Base-by-base conservation (phyloP, 2,113 vertebrate genomes). In the Pollachius pollachius region DNA sequence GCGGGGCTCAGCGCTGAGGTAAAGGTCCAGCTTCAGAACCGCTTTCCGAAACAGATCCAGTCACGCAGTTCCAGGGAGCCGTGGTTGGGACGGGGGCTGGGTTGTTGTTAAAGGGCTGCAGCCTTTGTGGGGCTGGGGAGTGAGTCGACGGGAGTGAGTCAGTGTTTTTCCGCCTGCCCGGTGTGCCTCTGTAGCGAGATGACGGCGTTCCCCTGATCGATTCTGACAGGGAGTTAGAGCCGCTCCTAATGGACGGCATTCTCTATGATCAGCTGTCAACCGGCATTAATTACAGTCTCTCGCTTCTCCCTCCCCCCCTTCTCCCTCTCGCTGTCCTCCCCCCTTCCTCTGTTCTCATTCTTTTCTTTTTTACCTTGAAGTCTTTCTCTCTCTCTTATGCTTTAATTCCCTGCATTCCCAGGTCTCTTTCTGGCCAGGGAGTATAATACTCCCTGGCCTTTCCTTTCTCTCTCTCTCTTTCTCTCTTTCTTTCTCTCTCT, bases 141-240 rank as follows among this genome's bases (percentile, higher is more conserved):
- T 30, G 30, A 30, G 30, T 6, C 30, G 30, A 30, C 30, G 76
- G 70, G 71, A 68, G 74, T 73, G 78, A 60, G 71, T 81, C 83
- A 84, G 85, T 84, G 81, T 79, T 81, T 78, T 80, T 84, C 77
- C 85, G 85, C 78, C 78, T 74, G 80, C 80, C 73, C 73, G 68
- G 84, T 89, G 87, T 79, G 87, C 85, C 85, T 92, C 88, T 90
- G 88, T 77, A 78, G 71, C 23, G 41, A 88, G 89, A 90, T 90
- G 88, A 90, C 87, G 83, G 87, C 73, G 71, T 74, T 79, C 60
- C 83, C 72, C 79, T 92, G 87, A 87, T 88, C 54, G 79, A 79
- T 87, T 88, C 83, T 90, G 89, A 81, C 83, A 88, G 84, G 84
- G 65, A 90, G 88, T 85, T 88, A 85, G 81, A 84, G 70, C 57